phyloP scores from a whole-genome alignment of 2,888 invertebrate genomes.

The Bedellia somnulentella region DNA sequence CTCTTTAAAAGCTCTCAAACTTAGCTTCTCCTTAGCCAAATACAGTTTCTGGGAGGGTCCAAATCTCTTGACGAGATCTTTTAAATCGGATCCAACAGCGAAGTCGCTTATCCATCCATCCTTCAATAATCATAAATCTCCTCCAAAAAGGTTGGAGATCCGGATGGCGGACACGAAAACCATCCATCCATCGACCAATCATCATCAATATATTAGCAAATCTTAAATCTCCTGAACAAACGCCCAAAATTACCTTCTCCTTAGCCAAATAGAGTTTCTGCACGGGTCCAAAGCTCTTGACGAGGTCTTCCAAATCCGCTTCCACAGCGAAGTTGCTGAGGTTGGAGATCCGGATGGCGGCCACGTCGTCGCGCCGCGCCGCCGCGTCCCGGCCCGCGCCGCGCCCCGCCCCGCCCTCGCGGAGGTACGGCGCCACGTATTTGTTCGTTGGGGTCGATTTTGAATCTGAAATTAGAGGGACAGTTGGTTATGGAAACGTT shows the following conservation, averaged over 20 bases:
- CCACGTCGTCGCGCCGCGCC: slow-evolving; percentile 78
- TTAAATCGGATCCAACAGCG: slow-evolving; percentile 91
- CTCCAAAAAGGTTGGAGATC: slow-evolving; percentile 96
- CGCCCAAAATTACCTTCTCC: slow-evolving; percentile 73
- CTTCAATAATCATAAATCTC: too few relatives aligned
- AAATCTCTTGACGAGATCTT: slow-evolving; percentile 92
- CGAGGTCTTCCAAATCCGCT: slow-evolving; percentile 92
- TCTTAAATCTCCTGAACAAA: too few relatives aligned
- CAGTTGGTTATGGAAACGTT: too few relatives aligned
- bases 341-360: slow-evolving; percentile 96
- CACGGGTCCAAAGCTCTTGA: slow-evolving; percentile 90
- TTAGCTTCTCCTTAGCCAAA: slow-evolving; percentile 88
- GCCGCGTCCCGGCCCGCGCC: slow-evolving; percentile 63
- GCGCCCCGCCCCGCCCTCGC: slow-evolving; percentile 84
- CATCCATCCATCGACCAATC: too few relatives aligned
- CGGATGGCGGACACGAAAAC: slow-evolving; percentile 90
- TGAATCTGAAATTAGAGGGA: slow-evolving; percentile 20
- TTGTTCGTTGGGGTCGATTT: slow-evolving; percentile 63
- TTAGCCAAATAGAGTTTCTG: slow-evolving; percentile 95
- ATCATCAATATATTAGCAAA: too few relatives aligned
- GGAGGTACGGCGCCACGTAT: slow-evolving; percentile 86
- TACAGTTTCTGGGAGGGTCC: slow-evolving; percentile 93
- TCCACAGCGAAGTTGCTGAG: slow-evolving; percentile 95
- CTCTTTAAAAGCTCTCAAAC: too few relatives aligned
- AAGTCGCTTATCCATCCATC: too few relatives aligned